Evolutionary conservation across 2,888 invertebrate species (phyloP), one percentile per base, ranked within the genome.

Genomic region (Platerodrilus igneus): DNA sequence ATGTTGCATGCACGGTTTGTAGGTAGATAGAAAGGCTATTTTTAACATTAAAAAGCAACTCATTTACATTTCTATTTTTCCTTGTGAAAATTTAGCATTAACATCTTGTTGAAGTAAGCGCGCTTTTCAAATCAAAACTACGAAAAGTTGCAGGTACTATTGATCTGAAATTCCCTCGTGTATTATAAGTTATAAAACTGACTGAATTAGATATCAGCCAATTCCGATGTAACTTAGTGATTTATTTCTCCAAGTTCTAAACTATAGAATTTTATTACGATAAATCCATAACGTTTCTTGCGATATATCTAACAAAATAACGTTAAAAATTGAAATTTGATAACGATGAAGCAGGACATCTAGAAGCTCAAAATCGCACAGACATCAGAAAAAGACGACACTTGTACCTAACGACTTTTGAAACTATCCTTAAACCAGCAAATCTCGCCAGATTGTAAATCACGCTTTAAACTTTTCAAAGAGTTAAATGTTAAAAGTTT

Each of bases 1-100:
- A 59, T 62, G 66, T 66, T 66, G 66, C 65, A 65, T 66, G 66
- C 62, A 66, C 63, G n/a, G n/a, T n/a, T n/a, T n/a, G n/a, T n/a
- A n/a, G n/a, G 66, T 66, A 66, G 67, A 65, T 60, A 62, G 64
- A 64, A 46, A 60, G 65, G 64, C 63, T 61, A n/a, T n/a, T n/a
- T n/a, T n/a, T n/a, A n/a, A n/a, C n/a, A n/a, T n/a, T n/a, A n/a
- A n/a, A n/a, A n/a, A n/a, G n/a, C n/a, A n/a, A n/a, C n/a, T n/a
- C n/a, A n/a, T n/a, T n/a, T n/a, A n/a, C n/a, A n/a, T n/a, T n/a
- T n/a, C n/a, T n/a, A n/a, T n/a, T n/a, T n/a, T n/a, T n/a, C n/a
- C n/a, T n/a, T n/a, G n/a, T n/a, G n/a, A n/a, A n/a, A n/a, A n/a
- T n/a, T n/a, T n/a, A n/a, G n/a, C n/a, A n/a, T n/a, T n/a, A n/a